phyloP scores from a whole-genome alignment of 2,113 vertebrate species.

The Colius striatus region DNA sequence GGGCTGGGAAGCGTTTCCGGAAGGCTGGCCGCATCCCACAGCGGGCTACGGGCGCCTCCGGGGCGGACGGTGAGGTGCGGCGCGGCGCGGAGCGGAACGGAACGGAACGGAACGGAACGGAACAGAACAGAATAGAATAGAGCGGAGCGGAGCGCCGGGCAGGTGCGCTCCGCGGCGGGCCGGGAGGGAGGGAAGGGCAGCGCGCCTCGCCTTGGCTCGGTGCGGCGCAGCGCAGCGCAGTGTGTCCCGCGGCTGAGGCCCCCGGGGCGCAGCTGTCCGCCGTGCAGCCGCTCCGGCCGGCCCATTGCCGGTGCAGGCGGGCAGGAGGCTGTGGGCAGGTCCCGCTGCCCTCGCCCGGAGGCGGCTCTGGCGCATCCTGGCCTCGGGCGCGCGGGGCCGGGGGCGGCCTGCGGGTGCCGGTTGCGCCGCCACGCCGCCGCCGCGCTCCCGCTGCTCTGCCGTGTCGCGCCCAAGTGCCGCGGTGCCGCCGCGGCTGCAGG shows the following conservation, averaged over 20 bases:
- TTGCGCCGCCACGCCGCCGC: not conserved
- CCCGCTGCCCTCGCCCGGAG: not conserved
- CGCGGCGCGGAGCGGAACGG: not conserved
- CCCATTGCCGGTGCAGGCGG: not conserved
- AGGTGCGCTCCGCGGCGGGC: not conserved
- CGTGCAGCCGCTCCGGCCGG: not conserved
- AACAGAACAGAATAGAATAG: no score
- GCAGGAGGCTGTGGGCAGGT: not conserved
- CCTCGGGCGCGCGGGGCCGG: not conserved
- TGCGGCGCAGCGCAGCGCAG: not conserved
- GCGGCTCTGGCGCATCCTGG: not conserved
- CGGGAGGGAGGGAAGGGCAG: not conserved
- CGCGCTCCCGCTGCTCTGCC: not conserved
- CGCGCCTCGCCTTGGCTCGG: no score
- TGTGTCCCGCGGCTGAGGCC: not conserved
- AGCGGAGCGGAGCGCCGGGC: no score
- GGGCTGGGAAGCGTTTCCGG: conserved; percentile 66
- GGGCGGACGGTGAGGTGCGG: not conserved
- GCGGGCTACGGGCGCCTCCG: conserved; percentile 27
- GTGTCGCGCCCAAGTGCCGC: not conserved
- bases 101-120: no score
- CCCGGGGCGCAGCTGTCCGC: not conserved
- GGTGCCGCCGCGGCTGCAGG: not conserved
- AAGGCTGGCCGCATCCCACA: conserved; percentile 60
- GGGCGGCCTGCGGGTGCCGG: not conserved